A percentile compares a stretch with the other conserved stretches of the same genome.
These are phyloP conservation scores for Zophobas atratus DNA, from an alignment of 1,140 invertebrate genomes.

Conservation along the genomic window DNA sequence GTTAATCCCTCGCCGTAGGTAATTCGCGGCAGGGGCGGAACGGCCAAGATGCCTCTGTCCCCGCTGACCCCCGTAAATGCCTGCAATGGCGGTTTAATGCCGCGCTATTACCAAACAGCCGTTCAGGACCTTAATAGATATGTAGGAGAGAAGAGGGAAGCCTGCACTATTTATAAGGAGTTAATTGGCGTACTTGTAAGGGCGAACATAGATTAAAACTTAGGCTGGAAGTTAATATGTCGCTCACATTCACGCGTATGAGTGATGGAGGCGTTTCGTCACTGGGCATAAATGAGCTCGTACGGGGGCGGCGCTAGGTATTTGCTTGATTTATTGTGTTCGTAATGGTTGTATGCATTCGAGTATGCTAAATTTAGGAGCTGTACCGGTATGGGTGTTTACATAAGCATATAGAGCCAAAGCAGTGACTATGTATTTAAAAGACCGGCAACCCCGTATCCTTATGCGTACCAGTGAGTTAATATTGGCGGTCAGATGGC, in stretches of 20 bases:
- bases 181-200: constrained; percentile 9
- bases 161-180: constrained; percentile 8
- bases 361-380: no score
- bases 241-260: constrained; percentile 1
- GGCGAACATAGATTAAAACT: constrained; percentile 9
- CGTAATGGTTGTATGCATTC: no score
- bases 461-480: no score
- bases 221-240: background rate
- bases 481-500: no score
- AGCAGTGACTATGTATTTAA: no score
- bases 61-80: constrained; percentile 18
- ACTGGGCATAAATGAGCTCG: background rate
- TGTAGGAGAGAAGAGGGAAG: constrained; percentile 4
- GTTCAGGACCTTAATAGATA: constrained; percentile 37
- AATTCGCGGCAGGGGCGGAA: constrained; percentile 19
- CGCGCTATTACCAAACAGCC: constrained; percentile 31
- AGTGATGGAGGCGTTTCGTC: background rate
- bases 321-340: no score
- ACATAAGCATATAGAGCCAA: no score
- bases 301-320: no score
- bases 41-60: constrained; percentile 30
- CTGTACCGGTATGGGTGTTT: no score
- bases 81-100: constrained; percentile 42
- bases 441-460: no score
- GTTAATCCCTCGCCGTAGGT: constrained; percentile 20